Base-by-base conservation (phyloP, 2,797 vertebrate genomes). In the Sebastes hubbsi region DNA sequence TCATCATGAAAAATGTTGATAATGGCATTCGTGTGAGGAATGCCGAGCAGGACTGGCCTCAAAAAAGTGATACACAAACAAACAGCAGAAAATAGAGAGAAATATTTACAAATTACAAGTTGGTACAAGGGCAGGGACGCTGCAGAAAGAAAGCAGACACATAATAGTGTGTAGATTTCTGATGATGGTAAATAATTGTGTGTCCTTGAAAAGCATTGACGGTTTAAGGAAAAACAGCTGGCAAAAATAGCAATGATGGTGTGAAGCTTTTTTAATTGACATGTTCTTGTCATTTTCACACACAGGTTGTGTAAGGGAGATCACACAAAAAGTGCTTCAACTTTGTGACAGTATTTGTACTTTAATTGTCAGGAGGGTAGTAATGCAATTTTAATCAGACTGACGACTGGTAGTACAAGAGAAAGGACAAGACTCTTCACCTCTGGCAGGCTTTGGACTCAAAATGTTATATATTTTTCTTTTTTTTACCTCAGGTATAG, bases 1-100 rank as follows among this genome's bases (percentile, higher is more conserved):
- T 83, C 81, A 77, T 82, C 70, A 63, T 81, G 76, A 77, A 82
- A 88, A 85, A 83, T 86, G 80, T 84, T 81, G 78, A 90, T 88
- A 82, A 80, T 71, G 11, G 56, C 27, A 16, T 77, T 62, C 24
- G 69, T 89, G 84, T 64, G 58, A 81, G 46, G 88, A 90, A 90
- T 91, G 36, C 70, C 1, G 5, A 92, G 62, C 34, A 12, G 56
- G 49, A 70, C 11, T 13, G 29, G 65, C 32, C 61, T 67, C 25
- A 64, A 76, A 85, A 61, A 78, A 71, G 14, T 46, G 65, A 72
- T 38, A 29, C 22, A 56, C 66, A 82, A 77, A 86, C 67, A 74
- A 79, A 78, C 54, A 68, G 29, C n/a, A 10, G 65, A 62, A 80
- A 80, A 75, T 69, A 3, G 38, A 78, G n/a, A 75, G 22, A 75